phyloP scores from a whole-genome alignment of 2,888 invertebrate genomes.

The Myopa testacea region DNA sequence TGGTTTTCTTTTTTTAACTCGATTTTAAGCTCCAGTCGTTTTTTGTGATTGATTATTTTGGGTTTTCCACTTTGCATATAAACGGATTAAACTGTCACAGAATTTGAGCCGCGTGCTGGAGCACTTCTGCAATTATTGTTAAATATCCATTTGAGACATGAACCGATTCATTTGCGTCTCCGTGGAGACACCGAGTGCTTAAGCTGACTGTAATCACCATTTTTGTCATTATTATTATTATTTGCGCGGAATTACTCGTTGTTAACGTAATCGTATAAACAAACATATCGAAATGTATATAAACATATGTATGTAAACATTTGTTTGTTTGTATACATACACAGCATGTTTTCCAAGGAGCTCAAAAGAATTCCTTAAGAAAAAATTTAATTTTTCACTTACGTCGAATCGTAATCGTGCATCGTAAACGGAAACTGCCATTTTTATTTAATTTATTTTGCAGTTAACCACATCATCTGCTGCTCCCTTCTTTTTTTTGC shows the following conservation, averaged over 20 bases:
- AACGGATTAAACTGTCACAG: slow-evolving; percentile 3
- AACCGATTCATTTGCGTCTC: not conserved
- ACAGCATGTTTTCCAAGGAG: not conserved
- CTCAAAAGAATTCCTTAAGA: not conserved
- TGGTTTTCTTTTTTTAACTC: too few relatives aligned
- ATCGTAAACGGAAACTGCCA: too few relatives aligned
- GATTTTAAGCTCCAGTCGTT: not conserved
- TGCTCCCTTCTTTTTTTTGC: not conserved
- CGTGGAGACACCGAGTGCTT: not conserved
- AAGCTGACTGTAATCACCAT: not conserved
- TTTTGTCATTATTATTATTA: not conserved
- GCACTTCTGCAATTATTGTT: not conserved
- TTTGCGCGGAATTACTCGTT: not conserved
- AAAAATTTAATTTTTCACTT: not conserved
- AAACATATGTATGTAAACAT: not conserved
- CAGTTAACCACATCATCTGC: not conserved
- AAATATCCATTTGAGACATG: not conserved
- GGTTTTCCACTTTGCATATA: not conserved
- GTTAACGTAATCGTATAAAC: not conserved
- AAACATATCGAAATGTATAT: not conserved
- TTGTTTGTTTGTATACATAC: not conserved
- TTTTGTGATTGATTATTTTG: not conserved
- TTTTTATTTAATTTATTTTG: not conserved
- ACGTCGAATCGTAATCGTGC: too few relatives aligned
- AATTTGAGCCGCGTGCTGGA: not conserved